Percentiles rank a stretch among this genome's conserved stretches.
Evolutionary conservation across 2,113 vertebrate species (phyloP).

Genomic region (Tenrec ecaudatus): DNA sequence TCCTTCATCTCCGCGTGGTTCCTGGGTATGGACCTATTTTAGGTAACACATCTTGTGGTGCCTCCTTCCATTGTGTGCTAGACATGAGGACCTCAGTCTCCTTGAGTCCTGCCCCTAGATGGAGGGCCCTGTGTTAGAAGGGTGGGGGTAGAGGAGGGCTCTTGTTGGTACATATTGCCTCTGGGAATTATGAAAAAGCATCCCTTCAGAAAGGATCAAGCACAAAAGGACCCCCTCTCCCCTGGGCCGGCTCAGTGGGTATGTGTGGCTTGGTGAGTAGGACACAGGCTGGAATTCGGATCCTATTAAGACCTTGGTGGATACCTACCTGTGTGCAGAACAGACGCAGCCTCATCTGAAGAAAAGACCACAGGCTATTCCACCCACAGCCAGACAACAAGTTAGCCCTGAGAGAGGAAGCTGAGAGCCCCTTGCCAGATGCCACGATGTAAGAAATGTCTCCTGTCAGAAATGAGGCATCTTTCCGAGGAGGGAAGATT

Average conservation of each 20-base stretch:
- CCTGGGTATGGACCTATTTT: no score
- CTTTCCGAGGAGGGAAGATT: background rate
- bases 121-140: background rate
- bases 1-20: no score
- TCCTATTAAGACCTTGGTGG: background rate
- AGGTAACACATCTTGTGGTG: no score
- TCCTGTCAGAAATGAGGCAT: background rate
- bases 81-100: background rate
- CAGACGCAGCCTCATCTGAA: background rate
- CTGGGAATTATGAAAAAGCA: background rate
- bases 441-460: background rate
- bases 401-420: background rate
- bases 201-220: background rate
- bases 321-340: background rate
- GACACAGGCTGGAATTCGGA: background rate
- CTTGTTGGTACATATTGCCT: background rate
- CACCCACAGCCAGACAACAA: background rate
- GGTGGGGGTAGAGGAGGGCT: background rate
- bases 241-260: background rate
- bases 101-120: background rate
- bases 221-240: background rate
- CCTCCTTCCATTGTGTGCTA: no score
- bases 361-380: background rate
- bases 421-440: background rate
- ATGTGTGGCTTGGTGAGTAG: background rate